Conservation (phyloP, 2,888 invertebrate genomes). For the Plagodis pulveraria region DNA sequence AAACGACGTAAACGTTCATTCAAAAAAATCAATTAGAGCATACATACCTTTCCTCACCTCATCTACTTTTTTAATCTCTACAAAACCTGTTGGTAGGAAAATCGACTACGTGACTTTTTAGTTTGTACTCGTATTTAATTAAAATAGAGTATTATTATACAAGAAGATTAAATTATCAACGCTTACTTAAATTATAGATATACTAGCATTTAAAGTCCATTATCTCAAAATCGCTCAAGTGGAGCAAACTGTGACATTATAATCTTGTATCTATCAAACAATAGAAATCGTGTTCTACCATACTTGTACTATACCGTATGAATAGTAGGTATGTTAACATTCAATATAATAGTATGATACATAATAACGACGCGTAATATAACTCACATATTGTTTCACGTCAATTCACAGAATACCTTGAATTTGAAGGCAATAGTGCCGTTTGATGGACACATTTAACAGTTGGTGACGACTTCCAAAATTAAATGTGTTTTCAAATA, state of each 20-base stretch:
- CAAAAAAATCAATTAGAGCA: too few species aligned
- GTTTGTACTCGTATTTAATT: too few species aligned
- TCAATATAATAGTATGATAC: neutral
- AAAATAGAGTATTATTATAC: too few species aligned
- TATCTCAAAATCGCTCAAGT: neutral
- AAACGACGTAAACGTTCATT: too few species aligned
- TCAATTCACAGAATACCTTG: neutral
- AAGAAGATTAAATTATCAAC: too few species aligned
- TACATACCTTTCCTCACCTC: too few species aligned
- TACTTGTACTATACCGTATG: too few species aligned
- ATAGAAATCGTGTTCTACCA: neutral
- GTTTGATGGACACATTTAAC: neutral
- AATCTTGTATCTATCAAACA: neutral
- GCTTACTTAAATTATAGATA: neutral
- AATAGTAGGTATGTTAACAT: neutral
- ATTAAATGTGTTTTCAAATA: too few species aligned
- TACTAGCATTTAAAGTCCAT: constrained; percentile 1
- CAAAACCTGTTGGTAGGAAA: too few species aligned
- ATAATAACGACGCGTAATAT: neutral
- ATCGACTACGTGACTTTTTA: too few species aligned
- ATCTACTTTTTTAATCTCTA: too few species aligned
- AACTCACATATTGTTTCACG: neutral
- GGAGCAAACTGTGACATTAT: neutral
- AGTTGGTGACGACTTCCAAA: neutral
- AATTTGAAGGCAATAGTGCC: neutral